A percentile compares a stretch with the other conserved stretches of the same genome.
These are phyloP conservation scores for Mormyrops attenuatus DNA, from an alignment of 2,797 vertebrate species.

Conservation along the genomic window DNA sequence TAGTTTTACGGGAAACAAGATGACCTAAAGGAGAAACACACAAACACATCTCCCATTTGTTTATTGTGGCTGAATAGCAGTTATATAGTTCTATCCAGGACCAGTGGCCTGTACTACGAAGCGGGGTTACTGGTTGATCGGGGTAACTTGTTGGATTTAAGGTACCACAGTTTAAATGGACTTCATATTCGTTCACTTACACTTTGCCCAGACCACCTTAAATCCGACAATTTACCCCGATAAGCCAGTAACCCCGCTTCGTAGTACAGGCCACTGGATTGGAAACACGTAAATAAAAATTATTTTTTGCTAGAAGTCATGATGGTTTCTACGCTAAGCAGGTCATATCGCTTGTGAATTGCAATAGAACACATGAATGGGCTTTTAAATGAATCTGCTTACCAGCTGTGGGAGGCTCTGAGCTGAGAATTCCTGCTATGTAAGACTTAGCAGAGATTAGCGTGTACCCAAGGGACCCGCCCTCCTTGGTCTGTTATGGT, in stretches of 20 bases:
- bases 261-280: too few relatives aligned
- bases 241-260: too few relatives aligned
- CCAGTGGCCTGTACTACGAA: too few relatives aligned
- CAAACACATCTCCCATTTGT: not conserved
- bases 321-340: not conserved
- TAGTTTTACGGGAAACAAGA: not conserved
- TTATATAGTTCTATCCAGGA: not conserved
- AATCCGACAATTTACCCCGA: too few relatives aligned
- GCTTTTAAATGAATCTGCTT: not conserved
- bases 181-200: too few relatives aligned
- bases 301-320: not conserved
- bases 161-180: too few relatives aligned
- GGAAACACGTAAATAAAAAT: not conserved
- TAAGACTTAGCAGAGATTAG: conserved; percentile 12
- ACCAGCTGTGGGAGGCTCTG: not conserved
- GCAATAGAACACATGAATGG: not conserved
- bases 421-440: not conserved
- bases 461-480: not conserved
- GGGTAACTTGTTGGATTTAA: too few relatives aligned
- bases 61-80: not conserved
- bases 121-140: too few relatives aligned
- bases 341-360: not conserved
- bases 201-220: too few relatives aligned
- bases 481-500: not conserved
- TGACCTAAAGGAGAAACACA: not conserved